Evolutionary conservation across 2,888 invertebrate genomes (phyloP).

Genomic region (Lochmaea capreae): DNA sequence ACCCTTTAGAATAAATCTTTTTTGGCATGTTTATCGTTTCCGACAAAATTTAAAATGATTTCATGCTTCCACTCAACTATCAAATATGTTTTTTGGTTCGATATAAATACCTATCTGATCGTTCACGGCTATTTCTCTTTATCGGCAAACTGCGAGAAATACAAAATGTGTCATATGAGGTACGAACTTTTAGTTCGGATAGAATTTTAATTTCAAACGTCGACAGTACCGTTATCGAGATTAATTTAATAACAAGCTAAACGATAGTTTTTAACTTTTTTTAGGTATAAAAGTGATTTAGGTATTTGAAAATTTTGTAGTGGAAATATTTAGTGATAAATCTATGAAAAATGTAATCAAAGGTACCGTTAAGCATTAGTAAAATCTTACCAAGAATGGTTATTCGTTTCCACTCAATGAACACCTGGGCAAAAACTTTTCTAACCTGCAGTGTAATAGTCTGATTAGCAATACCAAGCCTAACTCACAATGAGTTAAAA

Average conservation of each 20-base stretch:
- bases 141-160: slow-evolving; percentile 18
- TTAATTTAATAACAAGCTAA: neutral
- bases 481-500: no score
- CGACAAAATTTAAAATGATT: slow-evolving; percentile 58
- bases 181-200: slow-evolving; percentile 18
- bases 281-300: neutral
- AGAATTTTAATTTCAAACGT: neutral
- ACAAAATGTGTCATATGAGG: slow-evolving; percentile 13
- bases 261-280: neutral
- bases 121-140: slow-evolving; percentile 33
- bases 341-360: no score
- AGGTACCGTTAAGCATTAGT: no score
- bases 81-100: slow-evolving; percentile 50
- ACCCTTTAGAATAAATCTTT: slow-evolving; percentile 60
- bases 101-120: slow-evolving; percentile 40
- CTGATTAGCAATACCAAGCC: no score
- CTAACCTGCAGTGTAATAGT: no score
- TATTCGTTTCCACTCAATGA: no score
- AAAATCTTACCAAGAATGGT: no score
- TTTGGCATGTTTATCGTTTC: slow-evolving; percentile 63
- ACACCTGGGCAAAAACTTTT: no score
- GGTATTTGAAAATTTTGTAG: neutral
- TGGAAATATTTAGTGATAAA: no score
- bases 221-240: neutral
- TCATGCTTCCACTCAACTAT: slow-evolving; percentile 54